Base-by-base conservation (phyloP, 2,888 invertebrate species). In the Clanis bilineata region DNA sequence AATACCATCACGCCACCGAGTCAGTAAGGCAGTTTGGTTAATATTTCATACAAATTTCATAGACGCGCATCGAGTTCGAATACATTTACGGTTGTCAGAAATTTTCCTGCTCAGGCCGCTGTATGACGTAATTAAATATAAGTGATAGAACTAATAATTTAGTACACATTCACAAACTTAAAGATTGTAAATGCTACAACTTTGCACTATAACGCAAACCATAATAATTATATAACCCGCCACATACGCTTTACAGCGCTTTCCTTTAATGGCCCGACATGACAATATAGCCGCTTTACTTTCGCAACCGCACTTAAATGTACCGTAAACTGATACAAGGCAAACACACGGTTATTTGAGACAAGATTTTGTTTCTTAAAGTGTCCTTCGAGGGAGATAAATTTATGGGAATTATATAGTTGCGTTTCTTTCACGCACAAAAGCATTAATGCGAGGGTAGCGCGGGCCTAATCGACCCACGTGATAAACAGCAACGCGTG, bases 261-360 rank as follows among this genome's bases (percentile, higher is more conserved):
- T 57, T 62, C 65, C 70, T 64, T 60, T 45, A 63, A 64, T 60
- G 60, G 60, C 68, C 62, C 62, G 69, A 68, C 70, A 70, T 71
- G 77, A 76, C 74, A 78, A 79, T 77, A 76, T 72, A 72, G 65
- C 71, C 61, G 71, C 73, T 72, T 73, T 69, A 73, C 73, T 79
- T 74, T 77, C 70, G 69, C 70, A 75, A 74, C 78, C 77, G 68
- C 76, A 73, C 76, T 74, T 75, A 76, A 83, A 82, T 85, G 83
- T 82, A 75, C 72, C 77, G 81, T 86, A 84, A 85, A 83, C 80
- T 86, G 83, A 85, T 86, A 86, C 85, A 82, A 81, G 71, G 70
- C 76, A 83, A 83, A 85, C 83, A 84, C 76, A 80, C 79, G 82
- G 66, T 70, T 73, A 75, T 76, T 70, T 72, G 75, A 74, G 69